Conservation (phyloP, 1,140 invertebrate genomes). For the Nebria ingens region DNA sequence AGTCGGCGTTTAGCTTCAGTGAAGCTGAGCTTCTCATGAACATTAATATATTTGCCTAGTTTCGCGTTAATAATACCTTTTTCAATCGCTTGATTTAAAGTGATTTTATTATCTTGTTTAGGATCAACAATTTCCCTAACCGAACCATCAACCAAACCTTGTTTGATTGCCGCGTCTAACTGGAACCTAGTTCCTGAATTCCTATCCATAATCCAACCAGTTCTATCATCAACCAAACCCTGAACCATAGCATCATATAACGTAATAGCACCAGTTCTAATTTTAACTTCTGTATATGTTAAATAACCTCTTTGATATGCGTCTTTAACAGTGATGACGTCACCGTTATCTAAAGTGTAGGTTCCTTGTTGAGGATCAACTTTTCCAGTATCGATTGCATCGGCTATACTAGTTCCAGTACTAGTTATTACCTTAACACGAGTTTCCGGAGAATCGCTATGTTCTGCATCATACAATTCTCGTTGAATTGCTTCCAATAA, state of each 20-base stretch:
- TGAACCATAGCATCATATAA: conserved; percentile 73
- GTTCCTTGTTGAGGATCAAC: conserved; percentile 69
- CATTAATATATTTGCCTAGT: conserved; percentile 67
- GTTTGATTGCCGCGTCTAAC: conserved; percentile 67
- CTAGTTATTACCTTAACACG: conserved; percentile 67
- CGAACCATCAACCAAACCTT: conserved; percentile 63
- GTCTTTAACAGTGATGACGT: conserved; percentile 64
- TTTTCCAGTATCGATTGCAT: conserved; percentile 67
- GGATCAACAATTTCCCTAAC: conserved; percentile 73
- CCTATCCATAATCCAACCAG: conserved; percentile 70
- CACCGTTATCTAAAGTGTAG: conserved; percentile 52
- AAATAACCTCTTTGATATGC: conserved; percentile 65
- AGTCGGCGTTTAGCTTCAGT: conserved; percentile 67
- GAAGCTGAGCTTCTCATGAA: conserved; percentile 68
- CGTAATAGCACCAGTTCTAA: conserved; percentile 61
- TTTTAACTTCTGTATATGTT: conserved; percentile 56
- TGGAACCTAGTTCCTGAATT: conserved; percentile 71
- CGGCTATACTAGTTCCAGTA: conserved; percentile 50
- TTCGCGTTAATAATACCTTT: conserved; percentile 67
- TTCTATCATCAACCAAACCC: conserved; percentile 63
- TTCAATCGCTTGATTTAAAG: conserved; percentile 66
- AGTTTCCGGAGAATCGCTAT: conserved; percentile 58
- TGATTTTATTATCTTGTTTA: conserved; percentile 65
- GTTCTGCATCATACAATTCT: conserved; percentile 77
- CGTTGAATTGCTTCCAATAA: conserved; percentile 80